Evolutionary conservation across 2,113 vertebrate species (phyloP).

Genomic region (Rana temporaria): DNA sequence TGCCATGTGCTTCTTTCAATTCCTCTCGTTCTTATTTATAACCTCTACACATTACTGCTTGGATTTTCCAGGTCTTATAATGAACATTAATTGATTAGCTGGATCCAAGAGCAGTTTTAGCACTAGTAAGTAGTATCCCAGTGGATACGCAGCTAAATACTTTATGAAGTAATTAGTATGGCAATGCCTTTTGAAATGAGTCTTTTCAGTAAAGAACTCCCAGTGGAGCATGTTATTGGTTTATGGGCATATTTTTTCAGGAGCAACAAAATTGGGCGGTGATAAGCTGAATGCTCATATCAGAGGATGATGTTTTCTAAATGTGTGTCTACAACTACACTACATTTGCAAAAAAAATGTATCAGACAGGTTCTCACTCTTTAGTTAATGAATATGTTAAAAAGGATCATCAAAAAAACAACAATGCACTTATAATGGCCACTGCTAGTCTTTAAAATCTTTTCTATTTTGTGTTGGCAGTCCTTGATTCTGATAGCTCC

Average conservation of each 20-base stretch:
- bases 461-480: no score
- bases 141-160: constrained; percentile 89
- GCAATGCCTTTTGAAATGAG: constrained; percentile 85
- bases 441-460: no score
- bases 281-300: constrained; percentile 63
- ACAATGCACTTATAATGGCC: no score
- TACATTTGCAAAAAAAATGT: background rate
- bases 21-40: constrained; percentile 70
- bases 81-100: constrained; percentile 97
- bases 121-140: constrained; percentile 86
- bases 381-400: background rate
- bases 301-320: constrained; percentile 65
- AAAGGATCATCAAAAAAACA: no score
- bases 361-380: no score
- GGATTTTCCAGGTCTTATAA: constrained; percentile 79
- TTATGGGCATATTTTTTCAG: constrained; percentile 73
- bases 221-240: constrained; percentile 74
- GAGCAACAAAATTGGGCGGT: constrained; percentile 68
- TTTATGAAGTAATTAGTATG: constrained; percentile 95
- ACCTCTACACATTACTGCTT: constrained; percentile 68
- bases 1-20: constrained; percentile 66
- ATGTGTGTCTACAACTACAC: constrained; percentile 59
- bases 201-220: constrained; percentile 84
- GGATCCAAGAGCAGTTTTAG: constrained; percentile 84
- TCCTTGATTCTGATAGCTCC: no score